phyloP scores from a whole-genome alignment of 2,888 invertebrate genomes.

The Hirtodrosophila confusa region DNA sequence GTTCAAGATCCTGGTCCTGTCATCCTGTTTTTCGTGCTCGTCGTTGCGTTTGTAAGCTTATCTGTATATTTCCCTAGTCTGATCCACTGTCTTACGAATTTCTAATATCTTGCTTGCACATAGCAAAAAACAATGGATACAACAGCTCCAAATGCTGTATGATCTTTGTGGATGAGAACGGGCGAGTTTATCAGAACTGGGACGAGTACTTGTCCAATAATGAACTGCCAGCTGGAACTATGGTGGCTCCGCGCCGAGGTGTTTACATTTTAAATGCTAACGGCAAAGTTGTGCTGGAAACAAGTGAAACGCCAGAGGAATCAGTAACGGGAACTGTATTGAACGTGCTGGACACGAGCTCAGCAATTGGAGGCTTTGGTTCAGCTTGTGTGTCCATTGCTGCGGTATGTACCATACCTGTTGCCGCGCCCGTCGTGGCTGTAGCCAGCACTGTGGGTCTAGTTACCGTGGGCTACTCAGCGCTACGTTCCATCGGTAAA shows the following conservation, averaged over 20 bases:
- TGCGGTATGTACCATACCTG: constrained; percentile 37
- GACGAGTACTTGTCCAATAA: constrained; percentile 83
- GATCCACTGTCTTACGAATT: too few relatives aligned
- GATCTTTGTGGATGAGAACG: constrained; percentile 82
- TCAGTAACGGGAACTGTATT: constrained; percentile 17
- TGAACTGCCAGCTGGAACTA: constrained; percentile 83
- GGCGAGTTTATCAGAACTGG: constrained; percentile 85
- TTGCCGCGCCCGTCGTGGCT: constrained; percentile 61
- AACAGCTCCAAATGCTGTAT: constrained; percentile 79
- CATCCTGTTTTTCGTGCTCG: constrained; percentile 81
- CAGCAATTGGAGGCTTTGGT: constrained; percentile 62
- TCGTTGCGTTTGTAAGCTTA: constrained; percentile 76
- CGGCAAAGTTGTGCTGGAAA: constrained; percentile 59
- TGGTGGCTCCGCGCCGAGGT: constrained; percentile 84
- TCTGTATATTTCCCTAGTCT: too few relatives aligned
- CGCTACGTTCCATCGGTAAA: constrained; percentile 64
- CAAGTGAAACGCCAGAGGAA: constrained; percentile 71
- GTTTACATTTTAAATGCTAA: constrained; percentile 65
- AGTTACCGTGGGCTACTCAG: constrained; percentile 67
- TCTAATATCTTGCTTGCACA: too few relatives aligned
- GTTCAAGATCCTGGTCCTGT: constrained; percentile 61
- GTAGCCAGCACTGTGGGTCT: constrained; percentile 58
- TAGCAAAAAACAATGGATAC: constrained; percentile 12
- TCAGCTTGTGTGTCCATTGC: constrained; percentile 66
- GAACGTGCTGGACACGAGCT: constrained; percentile 53